These are phyloP conservation scores for Eilema depressum DNA, from an alignment of 2,888 invertebrate genomes.

Conservation along the genomic window DNA sequence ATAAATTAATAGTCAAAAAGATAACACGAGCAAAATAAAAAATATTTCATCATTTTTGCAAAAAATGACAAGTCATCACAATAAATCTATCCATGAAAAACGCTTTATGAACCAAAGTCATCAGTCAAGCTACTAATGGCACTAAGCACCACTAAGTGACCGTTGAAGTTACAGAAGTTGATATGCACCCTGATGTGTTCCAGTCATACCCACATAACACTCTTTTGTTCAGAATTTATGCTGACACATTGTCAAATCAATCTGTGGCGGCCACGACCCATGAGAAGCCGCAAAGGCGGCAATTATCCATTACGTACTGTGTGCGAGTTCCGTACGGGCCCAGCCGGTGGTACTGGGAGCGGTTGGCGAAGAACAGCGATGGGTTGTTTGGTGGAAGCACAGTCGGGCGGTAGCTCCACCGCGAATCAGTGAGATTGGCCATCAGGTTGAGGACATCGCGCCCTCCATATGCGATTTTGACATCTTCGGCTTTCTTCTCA, in stretches of 20 bases:
- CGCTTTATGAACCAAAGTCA: conserved; percentile 63
- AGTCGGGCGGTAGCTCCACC: conserved; percentile 86
- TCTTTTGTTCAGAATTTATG: conserved; percentile 74
- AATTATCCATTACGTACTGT: conserved; percentile 86
- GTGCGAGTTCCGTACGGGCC: conserved; percentile 85
- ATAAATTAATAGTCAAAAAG: conserved; percentile 53
- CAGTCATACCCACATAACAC: conserved; percentile 72
- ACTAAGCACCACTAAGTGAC: conserved; percentile 67
- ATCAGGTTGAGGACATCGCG: conserved; percentile 88
- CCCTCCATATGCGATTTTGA: conserved; percentile 82
- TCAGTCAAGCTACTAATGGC: conserved; percentile 58
- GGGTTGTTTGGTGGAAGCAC: conserved; percentile 86
- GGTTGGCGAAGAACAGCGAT: conserved; percentile 87
- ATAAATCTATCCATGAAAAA: conserved; percentile 45
- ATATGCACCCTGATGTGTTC: conserved; percentile 80
- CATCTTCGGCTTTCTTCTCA: conserved; percentile 71
- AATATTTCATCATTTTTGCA: conserved; percentile 39
- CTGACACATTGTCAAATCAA: conserved; percentile 68
- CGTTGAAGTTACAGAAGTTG: conserved; percentile 59
- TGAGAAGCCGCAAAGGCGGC: conserved; percentile 83
- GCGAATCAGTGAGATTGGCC: conserved; percentile 83
- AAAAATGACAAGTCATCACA: conserved; percentile 45
- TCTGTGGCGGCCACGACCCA: conserved; percentile 84
- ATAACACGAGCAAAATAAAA: conserved; percentile 53
- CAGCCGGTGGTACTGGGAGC: conserved; percentile 88